Conservation (phyloP, 2,113 vertebrate genomes). For the Nettapus auritus region DNA sequence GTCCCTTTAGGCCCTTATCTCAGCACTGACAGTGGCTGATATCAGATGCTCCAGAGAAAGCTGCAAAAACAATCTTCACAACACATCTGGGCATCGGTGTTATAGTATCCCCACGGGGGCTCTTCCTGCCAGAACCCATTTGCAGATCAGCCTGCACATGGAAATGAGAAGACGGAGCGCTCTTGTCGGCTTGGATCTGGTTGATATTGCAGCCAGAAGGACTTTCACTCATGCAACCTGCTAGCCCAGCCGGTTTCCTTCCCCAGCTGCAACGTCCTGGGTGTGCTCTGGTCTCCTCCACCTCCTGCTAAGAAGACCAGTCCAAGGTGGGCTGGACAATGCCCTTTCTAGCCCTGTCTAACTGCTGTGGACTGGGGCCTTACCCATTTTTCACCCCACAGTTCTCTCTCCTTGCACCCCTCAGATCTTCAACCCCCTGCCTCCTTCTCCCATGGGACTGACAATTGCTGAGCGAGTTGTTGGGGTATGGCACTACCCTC, state of each 20-base stretch:
- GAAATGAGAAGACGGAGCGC: not conserved
- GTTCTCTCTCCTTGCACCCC: not conserved
- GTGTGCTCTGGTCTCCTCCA: not conserved
- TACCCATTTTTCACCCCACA: not conserved
- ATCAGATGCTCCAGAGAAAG: constrained; percentile 8
- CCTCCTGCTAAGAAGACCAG: not conserved
- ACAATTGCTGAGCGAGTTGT: not conserved
- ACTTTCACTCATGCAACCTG: not conserved
- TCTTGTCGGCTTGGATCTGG: not conserved
- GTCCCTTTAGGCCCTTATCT: constrained; percentile 36
- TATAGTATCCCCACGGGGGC: not conserved
- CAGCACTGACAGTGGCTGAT: not conserved
- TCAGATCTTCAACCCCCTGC: not conserved
- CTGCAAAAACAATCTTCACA: constrained; percentile 8
- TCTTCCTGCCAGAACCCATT: constrained; percentile 18
- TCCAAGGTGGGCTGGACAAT: not conserved
- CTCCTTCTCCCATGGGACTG: not conserved
- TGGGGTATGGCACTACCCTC: not conserved
- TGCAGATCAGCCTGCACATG: not conserved
- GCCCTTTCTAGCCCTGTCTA: fast-evolving
- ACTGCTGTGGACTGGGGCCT: not conserved
- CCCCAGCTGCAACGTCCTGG: not conserved
- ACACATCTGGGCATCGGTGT: not conserved
- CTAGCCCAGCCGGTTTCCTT: not conserved
- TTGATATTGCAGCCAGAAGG: not conserved